phyloP scores from a whole-genome alignment of 1,140 invertebrate genomes.

The Anthonomus grandis region DNA sequence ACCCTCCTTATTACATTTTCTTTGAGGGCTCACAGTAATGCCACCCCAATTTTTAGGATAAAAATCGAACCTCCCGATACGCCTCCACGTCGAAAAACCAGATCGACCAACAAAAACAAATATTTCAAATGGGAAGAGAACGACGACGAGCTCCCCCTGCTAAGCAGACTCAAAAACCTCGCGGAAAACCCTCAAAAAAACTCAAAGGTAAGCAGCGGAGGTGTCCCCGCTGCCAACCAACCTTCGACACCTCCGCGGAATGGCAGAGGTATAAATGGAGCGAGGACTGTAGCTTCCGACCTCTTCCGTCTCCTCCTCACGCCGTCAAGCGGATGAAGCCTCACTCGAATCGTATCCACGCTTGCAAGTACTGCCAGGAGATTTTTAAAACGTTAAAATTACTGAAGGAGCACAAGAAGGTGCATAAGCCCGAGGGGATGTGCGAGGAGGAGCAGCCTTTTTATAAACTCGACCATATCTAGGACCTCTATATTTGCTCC shows the following conservation, averaged over 20 bases:
- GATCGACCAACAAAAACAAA: conserved; percentile 4
- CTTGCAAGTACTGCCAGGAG: conserved; percentile 18
- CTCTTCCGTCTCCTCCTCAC: too few relatives aligned
- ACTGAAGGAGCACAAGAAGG: conserved; percentile 7
- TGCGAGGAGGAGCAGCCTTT: conserved; percentile 6
- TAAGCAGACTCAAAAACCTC: neutral
- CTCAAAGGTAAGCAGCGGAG: neutral
- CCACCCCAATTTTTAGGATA: conserved; percentile 12
- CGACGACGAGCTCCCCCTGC: neutral
- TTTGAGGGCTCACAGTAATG: too few relatives aligned
- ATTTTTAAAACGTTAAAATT: conserved; percentile 8
- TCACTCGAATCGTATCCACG: neutral
- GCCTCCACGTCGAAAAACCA: neutral
- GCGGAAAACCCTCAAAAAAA: neutral
- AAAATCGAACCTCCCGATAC: neutral
- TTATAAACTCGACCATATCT: conserved; percentile 30
- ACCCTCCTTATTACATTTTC: too few relatives aligned
- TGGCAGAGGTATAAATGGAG: conserved; percentile 1
- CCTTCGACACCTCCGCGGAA: neutral
- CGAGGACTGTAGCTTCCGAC: conserved; percentile 5
- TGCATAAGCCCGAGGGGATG: neutral
- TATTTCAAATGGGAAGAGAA: neutral
- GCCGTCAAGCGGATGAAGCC: neutral
- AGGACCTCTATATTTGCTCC: conserved; percentile 32
- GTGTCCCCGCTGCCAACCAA: neutral